Conservation (phyloP, 2,888 invertebrate genomes). For the Caenorhabditis panamensis region DNA sequence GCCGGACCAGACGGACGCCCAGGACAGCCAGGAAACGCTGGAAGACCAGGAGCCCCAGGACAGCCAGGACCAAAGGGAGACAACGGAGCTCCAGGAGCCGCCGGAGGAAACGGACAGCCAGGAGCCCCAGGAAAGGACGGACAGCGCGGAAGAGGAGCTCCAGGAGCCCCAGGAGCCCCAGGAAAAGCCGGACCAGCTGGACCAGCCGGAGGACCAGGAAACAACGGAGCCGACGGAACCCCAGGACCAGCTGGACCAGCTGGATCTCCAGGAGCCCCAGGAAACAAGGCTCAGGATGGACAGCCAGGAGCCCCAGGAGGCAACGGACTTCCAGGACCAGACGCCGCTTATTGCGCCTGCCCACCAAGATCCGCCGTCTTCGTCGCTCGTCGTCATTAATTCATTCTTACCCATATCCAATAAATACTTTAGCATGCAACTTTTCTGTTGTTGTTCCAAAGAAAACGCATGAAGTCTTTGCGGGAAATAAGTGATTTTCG, state of each 20-base stretch:
- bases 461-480: too few relatives aligned
- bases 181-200: constrained; percentile 70
- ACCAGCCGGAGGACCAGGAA: constrained; percentile 64
- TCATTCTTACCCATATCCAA: constrained; percentile 14
- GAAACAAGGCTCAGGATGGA: constrained; percentile 66
- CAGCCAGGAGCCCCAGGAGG: constrained; percentile 70
- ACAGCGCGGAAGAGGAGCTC: constrained; percentile 63
- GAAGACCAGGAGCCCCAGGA: constrained; percentile 71
- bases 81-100: constrained; percentile 72
- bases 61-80: constrained; percentile 72
- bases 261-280: constrained; percentile 64
- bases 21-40: constrained; percentile 72
- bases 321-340: constrained; percentile 69
- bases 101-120: constrained; percentile 69
- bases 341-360: constrained; percentile 73
- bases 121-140: constrained; percentile 74
- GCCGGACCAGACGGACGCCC: constrained; percentile 75
- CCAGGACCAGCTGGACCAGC: constrained; percentile 71
- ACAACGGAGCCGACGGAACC: constrained; percentile 61
- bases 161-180: constrained; percentile 71
- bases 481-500: background rate
- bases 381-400: constrained; percentile 54
- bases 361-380: constrained; percentile 69
- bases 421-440: constrained; percentile 44
- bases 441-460: background rate